These are phyloP conservation scores for Poecile montanus DNA, from an alignment of 2,797 vertebrate species.

Conservation along the genomic window DNA sequence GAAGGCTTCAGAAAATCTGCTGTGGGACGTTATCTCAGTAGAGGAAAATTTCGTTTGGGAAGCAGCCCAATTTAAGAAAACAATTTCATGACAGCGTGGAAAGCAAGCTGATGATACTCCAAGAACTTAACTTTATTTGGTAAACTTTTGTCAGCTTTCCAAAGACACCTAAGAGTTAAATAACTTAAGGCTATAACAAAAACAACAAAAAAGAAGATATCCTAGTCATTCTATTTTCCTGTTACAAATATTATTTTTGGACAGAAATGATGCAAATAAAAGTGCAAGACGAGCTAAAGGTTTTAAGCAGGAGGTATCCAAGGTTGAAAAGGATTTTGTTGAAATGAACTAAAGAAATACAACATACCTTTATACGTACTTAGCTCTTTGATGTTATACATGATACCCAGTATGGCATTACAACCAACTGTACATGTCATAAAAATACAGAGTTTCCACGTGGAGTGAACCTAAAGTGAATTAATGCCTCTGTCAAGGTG, in stretches of 20 bases:
- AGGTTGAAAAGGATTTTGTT: slow-evolving; percentile 30
- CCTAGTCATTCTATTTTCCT: neutral
- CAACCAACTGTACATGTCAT: neutral
- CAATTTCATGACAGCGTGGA: slow-evolving; percentile 35
- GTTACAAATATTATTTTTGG: slow-evolving; percentile 32
- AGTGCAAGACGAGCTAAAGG: neutral
- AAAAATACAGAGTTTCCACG: slow-evolving; percentile 9
- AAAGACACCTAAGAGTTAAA: slow-evolving; percentile 10
- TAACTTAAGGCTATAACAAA: neutral
- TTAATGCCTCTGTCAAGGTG: slow-evolving; percentile 42
- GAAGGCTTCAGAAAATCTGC: neutral
- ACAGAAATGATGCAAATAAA: slow-evolving; percentile 20
- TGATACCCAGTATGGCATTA: neutral
- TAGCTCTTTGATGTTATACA: slow-evolving; percentile 31
- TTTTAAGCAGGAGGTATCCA: neutral
- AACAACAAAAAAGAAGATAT: neutral
- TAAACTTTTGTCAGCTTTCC: neutral
- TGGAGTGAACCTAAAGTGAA: neutral
- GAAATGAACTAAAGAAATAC: neutral
- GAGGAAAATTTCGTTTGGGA: neutral
- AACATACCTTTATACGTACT: slow-evolving; percentile 7
- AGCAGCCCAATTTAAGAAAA: slow-evolving; percentile 3
- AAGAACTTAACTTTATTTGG: slow-evolving; percentile 39
- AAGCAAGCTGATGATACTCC: neutral
- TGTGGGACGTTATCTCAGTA: neutral